Conservation (phyloP, 2,888 invertebrate genomes). For the Willowsia nigromaculata region DNA sequence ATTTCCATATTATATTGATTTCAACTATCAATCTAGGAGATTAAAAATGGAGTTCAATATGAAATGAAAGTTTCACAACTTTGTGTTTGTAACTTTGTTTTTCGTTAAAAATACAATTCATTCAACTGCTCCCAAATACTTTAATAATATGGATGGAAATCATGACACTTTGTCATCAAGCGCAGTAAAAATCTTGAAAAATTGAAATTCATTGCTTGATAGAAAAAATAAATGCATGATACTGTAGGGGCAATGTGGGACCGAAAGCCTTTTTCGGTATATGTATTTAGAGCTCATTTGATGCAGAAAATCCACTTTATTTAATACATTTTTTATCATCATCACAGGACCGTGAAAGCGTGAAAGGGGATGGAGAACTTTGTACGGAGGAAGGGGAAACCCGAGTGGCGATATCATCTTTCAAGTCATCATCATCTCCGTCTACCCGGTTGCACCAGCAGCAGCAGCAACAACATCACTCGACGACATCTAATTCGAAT, state of each 20-base stretch:
- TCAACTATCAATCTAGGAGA: neutral
- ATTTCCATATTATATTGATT: slow-evolving; percentile 21
- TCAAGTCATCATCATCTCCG: slow-evolving; percentile 58
- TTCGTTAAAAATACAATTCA: neutral
- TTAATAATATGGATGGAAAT: slow-evolving; percentile 20
- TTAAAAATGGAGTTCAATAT: neutral
- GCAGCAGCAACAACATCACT: slow-evolving; percentile 38
- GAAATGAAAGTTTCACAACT: neutral
- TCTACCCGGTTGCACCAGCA: slow-evolving; percentile 39
- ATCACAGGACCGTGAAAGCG: slow-evolving; percentile 61
- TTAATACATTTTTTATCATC: slow-evolving; percentile 62
- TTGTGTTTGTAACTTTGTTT: neutral
- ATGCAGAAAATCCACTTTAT: slow-evolving; percentile 59
- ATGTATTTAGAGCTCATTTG: slow-evolving; percentile 55
- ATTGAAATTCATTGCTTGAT: slow-evolving; percentile 50
- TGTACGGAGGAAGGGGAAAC: slow-evolving; percentile 32
- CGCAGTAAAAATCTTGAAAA: slow-evolving; percentile 51
- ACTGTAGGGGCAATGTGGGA: slow-evolving; percentile 13
- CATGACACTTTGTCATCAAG: slow-evolving; percentile 58
- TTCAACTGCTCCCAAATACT: slow-evolving; percentile 9
- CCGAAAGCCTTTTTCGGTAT: slow-evolving; percentile 17
- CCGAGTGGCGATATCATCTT: slow-evolving; percentile 59
- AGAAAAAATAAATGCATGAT: neutral
- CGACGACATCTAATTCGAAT: slow-evolving; percentile 65
- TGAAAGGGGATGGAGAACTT: slow-evolving; percentile 64